These are phyloP conservation scores for Andrena haemorrhoa DNA, from an alignment of 2,888 invertebrate species.

Conservation along the genomic window DNA sequence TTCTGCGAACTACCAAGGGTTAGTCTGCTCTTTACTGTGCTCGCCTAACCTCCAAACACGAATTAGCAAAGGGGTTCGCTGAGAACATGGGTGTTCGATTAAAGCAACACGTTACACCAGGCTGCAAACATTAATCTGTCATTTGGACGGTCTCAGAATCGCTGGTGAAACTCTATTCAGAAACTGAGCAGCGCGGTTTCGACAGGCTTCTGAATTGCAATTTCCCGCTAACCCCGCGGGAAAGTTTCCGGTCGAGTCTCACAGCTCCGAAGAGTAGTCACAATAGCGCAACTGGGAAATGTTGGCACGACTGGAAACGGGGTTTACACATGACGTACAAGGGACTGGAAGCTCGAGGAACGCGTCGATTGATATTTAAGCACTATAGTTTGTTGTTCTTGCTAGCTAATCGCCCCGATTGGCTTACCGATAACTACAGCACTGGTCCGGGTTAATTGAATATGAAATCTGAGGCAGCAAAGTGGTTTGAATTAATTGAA, in stretches of 20 bases:
- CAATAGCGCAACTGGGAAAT: background rate
- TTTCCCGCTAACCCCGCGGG: background rate
- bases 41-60: background rate
- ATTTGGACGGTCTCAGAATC: slow-evolving; percentile 2
- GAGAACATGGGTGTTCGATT: background rate
- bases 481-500: background rate
- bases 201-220: background rate
- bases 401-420: too few relatives aligned
- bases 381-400: too few relatives aligned
- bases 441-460: background rate
- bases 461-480: background rate
- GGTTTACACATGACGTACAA: background rate
- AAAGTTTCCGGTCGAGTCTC: slow-evolving; percentile 4
- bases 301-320: background rate
- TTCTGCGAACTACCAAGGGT: too few relatives aligned
- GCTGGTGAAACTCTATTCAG: slow-evolving; percentile 18
- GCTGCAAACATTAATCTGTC: slow-evolving; percentile 23
- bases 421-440: background rate
- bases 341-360: background rate
- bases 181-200: background rate
- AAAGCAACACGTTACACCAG: background rate
- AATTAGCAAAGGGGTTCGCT: background rate
- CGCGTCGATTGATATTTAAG: background rate
- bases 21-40: background rate
- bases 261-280: background rate